Conservation (phyloP, 1,140 invertebrate genomes). For the Theocolax elegans region DNA sequence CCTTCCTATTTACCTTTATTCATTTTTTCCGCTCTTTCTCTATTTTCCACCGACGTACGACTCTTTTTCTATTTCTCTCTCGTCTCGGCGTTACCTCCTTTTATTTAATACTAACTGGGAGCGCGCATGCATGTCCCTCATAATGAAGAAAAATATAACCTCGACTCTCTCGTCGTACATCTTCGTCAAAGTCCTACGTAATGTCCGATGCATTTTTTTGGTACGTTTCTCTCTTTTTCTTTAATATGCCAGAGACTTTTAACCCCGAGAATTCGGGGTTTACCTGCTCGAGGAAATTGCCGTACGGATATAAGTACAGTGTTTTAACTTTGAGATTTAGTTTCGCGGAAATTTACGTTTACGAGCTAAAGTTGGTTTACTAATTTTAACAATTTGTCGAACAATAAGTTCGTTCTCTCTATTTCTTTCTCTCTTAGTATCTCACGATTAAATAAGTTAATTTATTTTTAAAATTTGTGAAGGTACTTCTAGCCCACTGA, state of each 20-base stretch:
- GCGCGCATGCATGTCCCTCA: slow-evolving; percentile 26
- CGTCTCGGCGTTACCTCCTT: background rate
- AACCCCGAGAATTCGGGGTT: background rate
- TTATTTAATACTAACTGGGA: slow-evolving; percentile 22
- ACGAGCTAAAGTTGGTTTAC: slow-evolving; percentile 1
- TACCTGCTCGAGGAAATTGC: background rate
- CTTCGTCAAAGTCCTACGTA: slow-evolving; percentile 32
- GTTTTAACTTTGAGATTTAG: too few relatives aligned
- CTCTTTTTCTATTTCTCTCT: slow-evolving; percentile 11
- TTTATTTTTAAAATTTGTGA: too few relatives aligned
- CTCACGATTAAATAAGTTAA: too few relatives aligned
- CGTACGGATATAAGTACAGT: too few relatives aligned
- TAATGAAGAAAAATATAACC: slow-evolving; percentile 55
- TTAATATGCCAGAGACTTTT: background rate
- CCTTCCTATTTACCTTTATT: slow-evolving; percentile 47
- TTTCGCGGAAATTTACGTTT: slow-evolving; percentile 4
- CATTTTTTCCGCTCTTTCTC: slow-evolving; percentile 40
- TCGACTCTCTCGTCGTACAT: slow-evolving; percentile 24
- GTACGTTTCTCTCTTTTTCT: background rate
- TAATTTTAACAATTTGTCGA: too few relatives aligned
- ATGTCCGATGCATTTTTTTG: slow-evolving; percentile 4
- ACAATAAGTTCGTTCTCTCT: too few relatives aligned
- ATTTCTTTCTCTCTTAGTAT: too few relatives aligned
- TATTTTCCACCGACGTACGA: background rate
- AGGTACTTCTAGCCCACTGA: too few relatives aligned